Conservation (phyloP, 1,140 invertebrate genomes). For the Ephestia elutella region DNA sequence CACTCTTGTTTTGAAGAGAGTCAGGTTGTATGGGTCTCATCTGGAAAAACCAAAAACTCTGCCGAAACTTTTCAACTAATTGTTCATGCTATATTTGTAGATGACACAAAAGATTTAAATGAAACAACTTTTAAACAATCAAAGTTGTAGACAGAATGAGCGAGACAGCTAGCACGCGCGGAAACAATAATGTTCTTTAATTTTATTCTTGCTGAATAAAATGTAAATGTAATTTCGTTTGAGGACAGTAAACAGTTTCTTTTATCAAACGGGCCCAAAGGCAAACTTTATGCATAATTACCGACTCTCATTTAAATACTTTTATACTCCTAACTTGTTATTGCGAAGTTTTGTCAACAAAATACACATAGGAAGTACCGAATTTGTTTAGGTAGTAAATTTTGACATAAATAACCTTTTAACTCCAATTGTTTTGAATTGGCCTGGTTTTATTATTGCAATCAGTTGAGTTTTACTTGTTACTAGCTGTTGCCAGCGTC, state of each 20-base stretch:
- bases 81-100: too few species aligned
- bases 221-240: constrained; percentile 9
- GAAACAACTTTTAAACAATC: too few species aligned
- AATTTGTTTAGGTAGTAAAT: background rate
- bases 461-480: too few species aligned
- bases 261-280: constrained; percentile 12
- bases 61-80: too few species aligned
- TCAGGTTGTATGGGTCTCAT: too few species aligned
- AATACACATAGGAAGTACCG: background rate
- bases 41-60: too few species aligned
- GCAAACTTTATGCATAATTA: constrained; percentile 40
- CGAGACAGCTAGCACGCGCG: background rate
- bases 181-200: background rate
- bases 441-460: too few species aligned
- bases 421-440: too few species aligned
- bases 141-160: background rate
- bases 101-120: too few species aligned
- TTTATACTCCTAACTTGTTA: constrained; percentile 30
- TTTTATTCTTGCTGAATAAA: constrained; percentile 6
- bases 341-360: background rate
- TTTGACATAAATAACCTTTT: too few species aligned
- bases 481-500: too few species aligned
- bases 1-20: too few species aligned
- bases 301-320: constrained; percentile 39
- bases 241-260: constrained; percentile 16